Evolutionary conservation across 2,113 vertebrate genomes (phyloP).

Genomic region (Clarias batrachus): DNA sequence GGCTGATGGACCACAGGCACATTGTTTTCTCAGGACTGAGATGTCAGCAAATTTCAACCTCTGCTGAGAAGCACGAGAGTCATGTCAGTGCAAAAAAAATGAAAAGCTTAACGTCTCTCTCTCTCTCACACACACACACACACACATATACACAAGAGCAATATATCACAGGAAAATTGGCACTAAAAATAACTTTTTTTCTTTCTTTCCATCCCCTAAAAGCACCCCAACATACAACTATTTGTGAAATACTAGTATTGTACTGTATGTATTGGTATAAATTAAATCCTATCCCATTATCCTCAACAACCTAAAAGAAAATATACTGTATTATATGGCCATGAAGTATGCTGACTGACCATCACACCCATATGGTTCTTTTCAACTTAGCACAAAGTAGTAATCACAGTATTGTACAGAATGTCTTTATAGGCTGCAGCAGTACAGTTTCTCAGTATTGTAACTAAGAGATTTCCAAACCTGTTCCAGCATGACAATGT

Average conservation of each 20-base stretch:
- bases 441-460: neutral
- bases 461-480: neutral
- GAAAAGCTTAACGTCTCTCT: neutral
- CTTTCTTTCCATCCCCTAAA: neutral
- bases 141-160: neutral
- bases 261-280: neutral
- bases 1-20: constrained; percentile 21
- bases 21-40: constrained; percentile 44
- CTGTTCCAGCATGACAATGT: neutral
- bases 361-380: neutral
- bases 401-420: neutral
- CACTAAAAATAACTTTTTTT: neutral
- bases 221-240: neutral
- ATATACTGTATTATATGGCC: neutral
- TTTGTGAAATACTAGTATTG: neutral
- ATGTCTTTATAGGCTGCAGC: neutral
- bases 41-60: constrained; percentile 34
- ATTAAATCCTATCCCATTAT: neutral
- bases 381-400: neutral
- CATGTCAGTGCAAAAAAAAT: constrained; percentile 36
- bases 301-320: neutral
- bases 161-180: neutral
- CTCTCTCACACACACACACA: neutral
- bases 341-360: neutral
- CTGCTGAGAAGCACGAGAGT: constrained; percentile 10